Conservation (phyloP, 2,113 vertebrate species). For the Triplophysa dalaica region DNA sequence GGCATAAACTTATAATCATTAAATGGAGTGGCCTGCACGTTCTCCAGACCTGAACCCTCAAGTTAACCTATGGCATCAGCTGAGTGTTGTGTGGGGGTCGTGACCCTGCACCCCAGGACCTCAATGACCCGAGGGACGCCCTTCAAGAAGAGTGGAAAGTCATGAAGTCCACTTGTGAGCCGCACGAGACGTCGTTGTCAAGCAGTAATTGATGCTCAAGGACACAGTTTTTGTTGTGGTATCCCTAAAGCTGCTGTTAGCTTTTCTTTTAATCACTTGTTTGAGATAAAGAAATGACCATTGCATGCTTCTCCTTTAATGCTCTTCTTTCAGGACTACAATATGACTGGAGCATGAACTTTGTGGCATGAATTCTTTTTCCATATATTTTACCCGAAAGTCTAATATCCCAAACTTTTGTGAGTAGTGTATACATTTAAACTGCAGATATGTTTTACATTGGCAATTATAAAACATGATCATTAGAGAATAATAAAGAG, state of each 20-base stretch:
- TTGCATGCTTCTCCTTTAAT: constrained; percentile 12
- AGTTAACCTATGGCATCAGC: too few species aligned
- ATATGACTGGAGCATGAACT: background rate
- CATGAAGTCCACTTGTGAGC: constrained; percentile 4
- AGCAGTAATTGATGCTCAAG: constrained; percentile 37
- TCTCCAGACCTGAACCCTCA: too few species aligned
- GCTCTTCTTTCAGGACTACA: background rate
- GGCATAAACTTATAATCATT: too few species aligned
- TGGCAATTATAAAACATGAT: too few species aligned
- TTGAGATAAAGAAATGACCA: constrained; percentile 20
- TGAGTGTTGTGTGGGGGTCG: background rate
- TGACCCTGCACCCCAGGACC: constrained; percentile 8
- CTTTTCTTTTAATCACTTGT: background rate
- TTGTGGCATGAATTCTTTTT: background rate
- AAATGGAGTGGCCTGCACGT: constrained; percentile 16
- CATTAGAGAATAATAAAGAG: too few species aligned
- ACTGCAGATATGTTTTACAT: too few species aligned
- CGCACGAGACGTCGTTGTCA: constrained; percentile 18
- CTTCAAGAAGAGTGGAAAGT: too few species aligned
- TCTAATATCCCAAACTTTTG: background rate
- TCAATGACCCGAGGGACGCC: constrained; percentile 24
- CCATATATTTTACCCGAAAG: constrained; percentile 31
- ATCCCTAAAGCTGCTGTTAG: too few species aligned
- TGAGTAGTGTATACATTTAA: background rate
- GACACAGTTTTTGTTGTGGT: background rate